Conservation (phyloP, 2,113 vertebrate genomes). For the Tragelaphus buxtoni region DNA sequence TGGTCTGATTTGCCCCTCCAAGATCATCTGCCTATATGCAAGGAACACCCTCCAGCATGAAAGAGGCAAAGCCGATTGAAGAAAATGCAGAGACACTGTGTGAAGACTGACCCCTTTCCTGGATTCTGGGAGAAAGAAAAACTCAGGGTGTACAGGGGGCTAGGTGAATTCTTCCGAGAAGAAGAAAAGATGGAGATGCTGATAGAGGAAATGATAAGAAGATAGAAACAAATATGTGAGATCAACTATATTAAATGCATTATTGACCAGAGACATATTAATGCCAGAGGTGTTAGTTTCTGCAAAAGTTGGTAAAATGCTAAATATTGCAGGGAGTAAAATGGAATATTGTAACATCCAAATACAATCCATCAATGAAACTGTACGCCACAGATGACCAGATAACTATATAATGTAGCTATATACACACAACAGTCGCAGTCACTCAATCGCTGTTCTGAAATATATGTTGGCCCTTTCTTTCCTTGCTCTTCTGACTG, state of each 20-base stretch:
- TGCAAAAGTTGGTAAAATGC: neutral
- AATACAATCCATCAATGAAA: too few species aligned
- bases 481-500: neutral
- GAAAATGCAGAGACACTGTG: neutral
- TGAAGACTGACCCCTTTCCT: neutral
- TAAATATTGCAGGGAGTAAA: neutral
- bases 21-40: neutral
- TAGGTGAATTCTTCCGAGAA: neutral
- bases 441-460: too few species aligned
- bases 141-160: neutral
- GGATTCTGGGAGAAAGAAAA: fast-evolving
- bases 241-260: neutral
- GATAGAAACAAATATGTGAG: neutral
- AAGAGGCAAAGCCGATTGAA: fast-evolving
- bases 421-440: fast-evolving
- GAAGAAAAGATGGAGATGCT: neutral
- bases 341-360: neutral
- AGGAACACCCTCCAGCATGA: neutral
- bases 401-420: too few species aligned
- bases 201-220: neutral
- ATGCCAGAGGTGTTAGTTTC: neutral
- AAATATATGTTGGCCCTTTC: fast-evolving
- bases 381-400: neutral
- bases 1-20: neutral
- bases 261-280: neutral